These are phyloP conservation scores for Astreopora myriophthalma DNA, from an alignment of 64 coral and sea anemone genomes.

Conservation along the genomic window DNA sequence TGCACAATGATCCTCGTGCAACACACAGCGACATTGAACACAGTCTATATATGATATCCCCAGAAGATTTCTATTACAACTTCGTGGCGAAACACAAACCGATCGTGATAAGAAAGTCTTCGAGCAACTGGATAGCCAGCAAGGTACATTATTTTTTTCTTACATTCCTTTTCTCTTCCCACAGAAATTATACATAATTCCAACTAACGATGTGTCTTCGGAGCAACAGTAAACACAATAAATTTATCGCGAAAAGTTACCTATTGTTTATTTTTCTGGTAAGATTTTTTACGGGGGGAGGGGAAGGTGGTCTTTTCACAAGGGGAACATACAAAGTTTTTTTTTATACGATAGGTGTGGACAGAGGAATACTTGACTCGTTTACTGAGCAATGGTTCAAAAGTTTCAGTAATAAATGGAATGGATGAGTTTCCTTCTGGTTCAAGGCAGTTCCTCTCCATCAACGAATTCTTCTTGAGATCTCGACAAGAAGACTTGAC, in stretches of 20 bases:
- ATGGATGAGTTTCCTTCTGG: background rate
- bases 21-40: background rate
- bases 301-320: no score
- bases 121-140: constrained; percentile 36
- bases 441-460: background rate
- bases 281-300: no score
- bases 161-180: background rate
- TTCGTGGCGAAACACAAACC: constrained; percentile 63
- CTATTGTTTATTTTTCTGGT: no score
- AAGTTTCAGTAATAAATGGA: constrained; percentile 14
- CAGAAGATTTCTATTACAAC: constrained; percentile 71
- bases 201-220: no score
- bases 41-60: constrained; percentile 65
- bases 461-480: constrained; percentile 40
- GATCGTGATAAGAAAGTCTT: constrained; percentile 24
- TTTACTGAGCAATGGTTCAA: background rate
- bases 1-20: no score
- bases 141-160: background rate
- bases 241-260: no score
- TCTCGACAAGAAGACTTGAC: constrained; percentile 54
- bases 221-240: no score
- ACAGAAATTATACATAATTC: no score
- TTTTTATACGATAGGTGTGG: constrained; percentile 39
- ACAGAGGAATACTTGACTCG: constrained; percentile 51
- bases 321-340: no score